These are phyloP conservation scores for Megalops atlanticus DNA, from an alignment of 2,113 vertebrate species.

Conservation along the genomic window DNA sequence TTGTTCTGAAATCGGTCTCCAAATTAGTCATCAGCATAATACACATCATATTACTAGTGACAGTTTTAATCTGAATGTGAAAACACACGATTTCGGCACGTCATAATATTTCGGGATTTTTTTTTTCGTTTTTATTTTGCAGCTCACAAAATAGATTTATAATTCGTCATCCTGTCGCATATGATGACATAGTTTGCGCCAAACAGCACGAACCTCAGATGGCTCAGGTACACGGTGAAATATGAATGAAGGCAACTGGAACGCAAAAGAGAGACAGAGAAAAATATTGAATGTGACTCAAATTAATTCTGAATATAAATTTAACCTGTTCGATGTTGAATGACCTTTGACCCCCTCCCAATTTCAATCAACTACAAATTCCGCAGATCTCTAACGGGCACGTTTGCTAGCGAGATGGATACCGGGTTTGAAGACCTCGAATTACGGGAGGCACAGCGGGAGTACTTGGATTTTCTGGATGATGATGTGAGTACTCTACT, in stretches of 20 bases:
- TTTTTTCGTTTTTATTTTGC: too few relatives aligned
- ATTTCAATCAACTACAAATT: background rate
- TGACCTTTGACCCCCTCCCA: slow-evolving; percentile 10
- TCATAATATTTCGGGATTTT: too few relatives aligned
- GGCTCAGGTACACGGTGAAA: too few relatives aligned
- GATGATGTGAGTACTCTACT: slow-evolving; percentile 57
- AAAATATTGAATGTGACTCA: background rate
- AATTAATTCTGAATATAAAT: background rate
- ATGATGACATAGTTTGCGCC: background rate
- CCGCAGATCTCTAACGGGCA: background rate
- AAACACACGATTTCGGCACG: too few relatives aligned
- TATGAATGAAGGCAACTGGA: too few relatives aligned
- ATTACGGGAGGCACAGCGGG: slow-evolving; percentile 61
- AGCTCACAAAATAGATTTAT: background rate
- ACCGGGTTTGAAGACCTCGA: slow-evolving; percentile 57
- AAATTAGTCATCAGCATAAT: too few relatives aligned
- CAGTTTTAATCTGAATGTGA: too few relatives aligned
- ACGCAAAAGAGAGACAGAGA: background rate
- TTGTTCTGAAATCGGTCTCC: too few relatives aligned
- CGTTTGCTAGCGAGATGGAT: slow-evolving; percentile 42
- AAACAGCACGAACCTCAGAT: background rate
- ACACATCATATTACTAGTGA: too few relatives aligned
- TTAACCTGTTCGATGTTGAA: background rate
- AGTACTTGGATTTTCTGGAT: slow-evolving; percentile 66
- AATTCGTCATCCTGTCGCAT: background rate